These are phyloP conservation scores for Lithodes maja DNA, from an alignment of 2,888 invertebrate species.

Conservation along the genomic window DNA sequence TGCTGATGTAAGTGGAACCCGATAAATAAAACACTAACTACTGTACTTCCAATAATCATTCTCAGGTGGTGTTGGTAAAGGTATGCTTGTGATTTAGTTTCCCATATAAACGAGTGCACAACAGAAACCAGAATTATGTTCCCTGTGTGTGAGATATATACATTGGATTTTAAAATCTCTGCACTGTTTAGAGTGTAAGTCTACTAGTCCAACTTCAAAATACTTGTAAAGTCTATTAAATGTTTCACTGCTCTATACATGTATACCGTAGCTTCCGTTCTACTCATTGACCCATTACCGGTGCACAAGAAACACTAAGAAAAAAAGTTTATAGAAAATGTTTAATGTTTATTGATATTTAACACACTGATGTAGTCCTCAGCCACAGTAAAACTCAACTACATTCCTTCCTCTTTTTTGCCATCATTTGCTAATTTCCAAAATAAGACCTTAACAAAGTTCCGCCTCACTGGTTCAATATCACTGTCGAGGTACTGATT, in stretches of 20 bases:
- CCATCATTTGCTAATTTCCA: not conserved
- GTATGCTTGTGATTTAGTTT: not conserved
- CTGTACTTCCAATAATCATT: not conserved
- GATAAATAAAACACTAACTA: not conserved
- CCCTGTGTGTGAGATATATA: not conserved
- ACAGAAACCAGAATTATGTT: not conserved
- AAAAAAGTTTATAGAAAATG: constrained; percentile 12
- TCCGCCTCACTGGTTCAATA: not conserved
- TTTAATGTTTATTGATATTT: constrained; percentile 1
- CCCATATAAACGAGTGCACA: constrained; percentile 17
- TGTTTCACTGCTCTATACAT: not conserved
- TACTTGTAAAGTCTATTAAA: not conserved
- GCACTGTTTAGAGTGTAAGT: not conserved
- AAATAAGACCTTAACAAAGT: not conserved
- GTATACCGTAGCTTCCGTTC: not conserved
- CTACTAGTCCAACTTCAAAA: not conserved
- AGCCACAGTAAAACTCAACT: not conserved
- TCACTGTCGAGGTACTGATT: constrained; percentile 1
- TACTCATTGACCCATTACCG: constrained; percentile 15
- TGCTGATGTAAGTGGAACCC: not conserved
- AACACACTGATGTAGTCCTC: not conserved
- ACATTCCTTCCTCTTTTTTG: not conserved
- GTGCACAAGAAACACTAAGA: constrained; percentile 20
- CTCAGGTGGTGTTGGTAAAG: not conserved
- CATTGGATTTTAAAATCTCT: not conserved